These are phyloP conservation scores for Channa maculata DNA, from an alignment of 2,113 vertebrate genomes.

Conservation along the genomic window DNA sequence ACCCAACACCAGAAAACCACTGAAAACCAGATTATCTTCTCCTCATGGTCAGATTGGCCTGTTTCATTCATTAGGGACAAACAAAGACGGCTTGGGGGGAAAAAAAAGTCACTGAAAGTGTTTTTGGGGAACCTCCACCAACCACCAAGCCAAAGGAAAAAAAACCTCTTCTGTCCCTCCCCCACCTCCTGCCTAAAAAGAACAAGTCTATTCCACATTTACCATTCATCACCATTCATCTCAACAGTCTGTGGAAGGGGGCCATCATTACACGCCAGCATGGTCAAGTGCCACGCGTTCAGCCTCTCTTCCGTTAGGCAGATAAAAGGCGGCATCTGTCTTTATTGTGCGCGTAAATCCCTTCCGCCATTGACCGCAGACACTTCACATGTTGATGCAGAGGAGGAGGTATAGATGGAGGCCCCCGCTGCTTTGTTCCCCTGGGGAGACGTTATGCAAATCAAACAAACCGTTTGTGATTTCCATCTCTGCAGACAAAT, in stretches of 20 bases:
- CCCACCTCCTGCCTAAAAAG: conserved; percentile 22
- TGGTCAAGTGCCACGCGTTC: conserved; percentile 71
- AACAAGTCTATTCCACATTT: conserved; percentile 26
- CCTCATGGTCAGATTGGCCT: background rate
- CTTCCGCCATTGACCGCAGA: conserved; percentile 59
- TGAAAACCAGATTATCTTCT: conserved; percentile 1
- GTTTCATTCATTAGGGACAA: conserved; percentile 30
- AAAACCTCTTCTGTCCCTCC: conserved; percentile 5
- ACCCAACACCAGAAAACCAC: conserved; percentile 4
- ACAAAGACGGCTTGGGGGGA: conserved; percentile 32
- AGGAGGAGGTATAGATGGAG: conserved; percentile 55
- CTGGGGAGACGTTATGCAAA: conserved; percentile 74
- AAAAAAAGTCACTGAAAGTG: conserved; percentile 9
- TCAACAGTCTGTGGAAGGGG: conserved; percentile 24
- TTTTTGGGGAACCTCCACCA: conserved; percentile 13
- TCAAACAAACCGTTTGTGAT: conserved; percentile 69
- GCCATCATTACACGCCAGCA: conserved; percentile 50
- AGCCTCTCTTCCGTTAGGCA: conserved; percentile 72
- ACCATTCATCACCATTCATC: conserved; percentile 35
- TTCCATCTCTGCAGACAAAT: conserved; percentile 56
- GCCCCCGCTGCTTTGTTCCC: conserved; percentile 44
- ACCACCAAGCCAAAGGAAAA: conserved; percentile 2
- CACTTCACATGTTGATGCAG: conserved; percentile 74
- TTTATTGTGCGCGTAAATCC: conserved; percentile 69
- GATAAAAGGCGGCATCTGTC: conserved; percentile 80